A percentile compares a stretch with the other conserved stretches of the same genome.
These are phyloP conservation scores for Mugil cephalus DNA, from an alignment of 2,113 vertebrate genomes.

Conservation along the genomic window DNA sequence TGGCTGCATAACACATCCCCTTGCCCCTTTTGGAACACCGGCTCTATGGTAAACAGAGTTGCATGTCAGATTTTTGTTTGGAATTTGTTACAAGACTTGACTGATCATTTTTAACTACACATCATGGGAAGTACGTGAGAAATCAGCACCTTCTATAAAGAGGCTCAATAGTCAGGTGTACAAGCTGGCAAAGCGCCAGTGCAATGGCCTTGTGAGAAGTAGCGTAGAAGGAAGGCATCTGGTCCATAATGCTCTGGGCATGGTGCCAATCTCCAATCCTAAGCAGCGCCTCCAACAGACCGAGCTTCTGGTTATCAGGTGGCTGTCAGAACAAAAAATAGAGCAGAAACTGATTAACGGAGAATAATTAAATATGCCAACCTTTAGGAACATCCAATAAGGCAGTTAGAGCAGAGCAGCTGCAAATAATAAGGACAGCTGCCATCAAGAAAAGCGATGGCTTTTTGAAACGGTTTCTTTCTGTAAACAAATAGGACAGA, in stretches of 20 bases:
- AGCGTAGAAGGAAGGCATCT: conserved; percentile 96
- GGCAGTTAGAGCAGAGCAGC: background rate
- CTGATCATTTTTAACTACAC: background rate
- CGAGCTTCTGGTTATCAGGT: conserved; percentile 97
- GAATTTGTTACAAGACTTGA: background rate
- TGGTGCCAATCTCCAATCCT: conserved; percentile 98
- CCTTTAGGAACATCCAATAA: background rate
- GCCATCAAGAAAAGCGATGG: no score
- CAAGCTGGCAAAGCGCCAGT: conserved; percentile 93
- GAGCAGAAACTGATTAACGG: background rate
- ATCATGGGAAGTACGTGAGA: conserved; percentile 21
- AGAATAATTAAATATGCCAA: conserved; percentile 2
- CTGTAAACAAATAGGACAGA: no score
- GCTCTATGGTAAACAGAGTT: conserved; percentile 82
- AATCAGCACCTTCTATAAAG: conserved; percentile 92
- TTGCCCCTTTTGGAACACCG: conserved; percentile 95
- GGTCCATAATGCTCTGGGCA: conserved; percentile 97
- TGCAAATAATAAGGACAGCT: background rate
- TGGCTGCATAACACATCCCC: conserved; percentile 85
- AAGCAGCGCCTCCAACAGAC: conserved; percentile 94
- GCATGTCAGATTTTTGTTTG: background rate
- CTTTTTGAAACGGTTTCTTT: no score
- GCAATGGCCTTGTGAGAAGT: conserved; percentile 96
- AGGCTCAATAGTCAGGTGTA: conserved; percentile 95
- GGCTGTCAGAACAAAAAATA: conserved; percentile 82